Base-by-base conservation (phyloP, 2,888 invertebrate genomes). In the Sminthurides aquaticus region DNA sequence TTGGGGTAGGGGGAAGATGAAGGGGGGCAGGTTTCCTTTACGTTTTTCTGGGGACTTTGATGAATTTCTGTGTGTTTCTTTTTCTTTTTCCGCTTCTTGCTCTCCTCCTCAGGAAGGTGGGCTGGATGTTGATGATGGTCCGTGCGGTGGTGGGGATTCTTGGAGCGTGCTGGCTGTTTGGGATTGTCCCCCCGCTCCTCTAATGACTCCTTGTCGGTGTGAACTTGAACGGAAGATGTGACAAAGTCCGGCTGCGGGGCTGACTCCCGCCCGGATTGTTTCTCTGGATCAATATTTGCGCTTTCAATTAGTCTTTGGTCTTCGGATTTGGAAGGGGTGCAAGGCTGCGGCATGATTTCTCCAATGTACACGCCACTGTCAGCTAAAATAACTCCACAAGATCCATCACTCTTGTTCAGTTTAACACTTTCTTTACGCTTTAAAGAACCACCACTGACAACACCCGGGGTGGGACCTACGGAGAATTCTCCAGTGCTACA, bases 281-380 rank as follows among this genome's bases (percentile, higher is more conserved):
- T 8, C 52, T 52, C 52, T 8, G 5, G 43, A 34, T 34, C 43
- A 34, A 34, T 34, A 52, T 22, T n/a, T 57, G 11, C 56, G 24
- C 11, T 56, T 56, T 24, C 56, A 56, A 56, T 56, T 24, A 22
- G 24, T 25, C 18, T 28, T 28, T 27, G 57, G 20, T 3, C 28
- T 28, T 22, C 57, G 18, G 18, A 24, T 25, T 5, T 24, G 15
- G 2, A 3, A 29, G 24, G 22, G 43, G 24, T 29, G 22, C 58
- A 29, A 20, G n/a, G 27, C 20, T 8, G 22, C 2, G 57, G 5
- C 27, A 1, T 8, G 48, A 52, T 48, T 48, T 57, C 58, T 22
- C 63, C 64, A 27, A 64, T 64, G 55, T 64, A 64, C 20, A 64
- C 64, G 1, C 64, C 64, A 11, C 64, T 58, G 34, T 64, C 58